Base-by-base conservation (phyloP, 2,888 invertebrate species). In the Platynereis dumerilii region DNA sequence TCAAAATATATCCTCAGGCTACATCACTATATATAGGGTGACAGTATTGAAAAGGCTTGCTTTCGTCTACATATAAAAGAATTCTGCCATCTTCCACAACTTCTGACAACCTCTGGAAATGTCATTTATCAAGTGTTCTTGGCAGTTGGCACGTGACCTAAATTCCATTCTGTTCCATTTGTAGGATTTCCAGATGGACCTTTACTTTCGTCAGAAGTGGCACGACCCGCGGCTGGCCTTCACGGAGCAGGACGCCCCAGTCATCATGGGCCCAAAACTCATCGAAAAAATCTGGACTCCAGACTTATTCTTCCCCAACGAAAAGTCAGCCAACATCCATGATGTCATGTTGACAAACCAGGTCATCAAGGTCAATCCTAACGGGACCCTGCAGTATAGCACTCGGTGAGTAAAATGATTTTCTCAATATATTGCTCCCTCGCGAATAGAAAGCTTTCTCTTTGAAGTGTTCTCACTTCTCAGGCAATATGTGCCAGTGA, bases 221-320 rank as follows among this genome's bases (percentile, higher is more conserved):
- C 15, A 20, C 17, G 69, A 71, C 42, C 45, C 55, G 1, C 55
- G 69, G 2, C 55, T 71, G 34, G 65, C 27, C 28, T 71, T 67
- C 61, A 48, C 22, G 20, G 55, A 52, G 39, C 61, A 52, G 15
- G 63, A 63, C 12, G 34, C 17, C 0, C 62, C 63, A 17, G 54
- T 66, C 42, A 58, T 63, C 20, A 53, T 67, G 12, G 54, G 44
- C 2, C 24, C 53, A 17, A 62, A 58, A 55, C 45, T 59, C 34
- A 58, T 66, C 44, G 58, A 60, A 26, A 44, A 58, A 3, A 27
- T 71, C 60, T 71, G 71, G 71, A 22, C 65, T 15, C 71, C 71
- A 2, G 71, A 71, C 45, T 29, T 71, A n/a, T 71, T 61, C 64
- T 71, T 71, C 44, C 68, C 70, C 22, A 71, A 71, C 60, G 68